Evolutionary conservation across 2,888 invertebrate genomes (phyloP), one percentile per base, ranked within the genome.

Genomic region (Melinaea menophilus): DNA sequence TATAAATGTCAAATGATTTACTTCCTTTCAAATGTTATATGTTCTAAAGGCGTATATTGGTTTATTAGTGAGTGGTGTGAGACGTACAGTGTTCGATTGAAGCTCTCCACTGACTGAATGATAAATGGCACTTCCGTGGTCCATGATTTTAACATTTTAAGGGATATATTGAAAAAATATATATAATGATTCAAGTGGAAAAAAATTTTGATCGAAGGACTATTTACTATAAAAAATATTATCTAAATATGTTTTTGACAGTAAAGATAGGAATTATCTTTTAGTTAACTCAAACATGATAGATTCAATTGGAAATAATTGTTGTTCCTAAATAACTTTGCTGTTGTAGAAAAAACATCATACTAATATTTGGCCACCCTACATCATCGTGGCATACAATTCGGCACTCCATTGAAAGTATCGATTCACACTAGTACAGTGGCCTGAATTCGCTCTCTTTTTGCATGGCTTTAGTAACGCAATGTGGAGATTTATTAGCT

Each of bases 371-470:
- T 41, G 4, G 64, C 54, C 61, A 67, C 69, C 59, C 45, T 62
- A 62, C 46, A 59, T 47, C 54, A 62, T 61, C 64, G 41, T 55
- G 61, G 60, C 67, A 61, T 63, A 68, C 58, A 60, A 64, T 64
- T 61, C 65, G 69, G 62, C 67, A 65, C 69, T 67, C 60, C 46
- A 65, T 61, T 56, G 61, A 62, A 64, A 64, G 66, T 67, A 67
- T 67, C 67, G 67, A 67, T 67, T 67, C 62, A 58, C 62, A 58
- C 63, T 67, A 69, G 63, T 65, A 63, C 62, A 65, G 61, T 67
- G 67, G 63, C 67, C 67, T 63, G 65, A 62, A 54, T 69, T 63
- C 54, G 9, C 63, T 58, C 45, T 31, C 34, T 56, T 64, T 57
- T 47, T 55, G 58, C 41, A 12, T 51, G 34, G 37, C 47, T 61